These are phyloP conservation scores for Disparrhopalites patrizii DNA, from an alignment of 2,888 invertebrate species.

Conservation along the genomic window DNA sequence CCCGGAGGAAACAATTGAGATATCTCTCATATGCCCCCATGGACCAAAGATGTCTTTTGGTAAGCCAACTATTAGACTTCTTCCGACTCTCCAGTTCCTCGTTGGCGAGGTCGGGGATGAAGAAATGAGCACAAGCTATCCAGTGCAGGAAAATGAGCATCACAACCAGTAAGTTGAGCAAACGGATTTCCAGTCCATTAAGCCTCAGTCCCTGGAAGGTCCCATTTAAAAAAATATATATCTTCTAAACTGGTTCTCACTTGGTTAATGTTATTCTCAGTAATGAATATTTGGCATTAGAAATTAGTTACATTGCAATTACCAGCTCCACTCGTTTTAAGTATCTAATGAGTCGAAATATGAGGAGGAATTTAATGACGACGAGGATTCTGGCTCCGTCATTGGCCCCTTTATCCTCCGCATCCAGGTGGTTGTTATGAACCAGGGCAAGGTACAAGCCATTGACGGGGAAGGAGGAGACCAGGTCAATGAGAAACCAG, in stretches of 20 bases:
- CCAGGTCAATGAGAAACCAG: conserved; percentile 27
- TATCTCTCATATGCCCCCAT: conserved; percentile 19
- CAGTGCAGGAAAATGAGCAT: conserved; percentile 19
- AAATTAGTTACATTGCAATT: not conserved
- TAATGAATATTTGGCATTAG: not conserved
- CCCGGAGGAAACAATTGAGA: conserved; percentile 31
- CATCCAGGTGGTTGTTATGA: not conserved
- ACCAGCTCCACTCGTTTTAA: conserved; percentile 14
- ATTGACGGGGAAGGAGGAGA: conserved; percentile 24
- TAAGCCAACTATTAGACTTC: conserved; percentile 32
- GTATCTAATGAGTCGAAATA: conserved; percentile 14
- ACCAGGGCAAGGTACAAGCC: conserved; percentile 3
- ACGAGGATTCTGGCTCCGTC: not conserved
- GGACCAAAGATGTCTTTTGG: conserved; percentile 30
- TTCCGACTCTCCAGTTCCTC: not conserved
- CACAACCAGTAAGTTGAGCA: conserved; percentile 6
- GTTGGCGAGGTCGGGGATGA: conserved; percentile 10
- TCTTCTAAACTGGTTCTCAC: not conserved
- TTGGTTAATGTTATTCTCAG: not conserved
- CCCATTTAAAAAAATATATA: not conserved
- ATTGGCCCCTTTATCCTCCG: not conserved
- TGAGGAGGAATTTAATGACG: conserved; percentile 1
- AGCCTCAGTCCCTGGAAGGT: conserved; percentile 8
- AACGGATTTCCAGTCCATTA: conserved; percentile 24
- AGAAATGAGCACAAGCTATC: conserved; percentile 26